phyloP scores from a whole-genome alignment of 2,113 vertebrate genomes.

The Amblyopsis rosae region DNA sequence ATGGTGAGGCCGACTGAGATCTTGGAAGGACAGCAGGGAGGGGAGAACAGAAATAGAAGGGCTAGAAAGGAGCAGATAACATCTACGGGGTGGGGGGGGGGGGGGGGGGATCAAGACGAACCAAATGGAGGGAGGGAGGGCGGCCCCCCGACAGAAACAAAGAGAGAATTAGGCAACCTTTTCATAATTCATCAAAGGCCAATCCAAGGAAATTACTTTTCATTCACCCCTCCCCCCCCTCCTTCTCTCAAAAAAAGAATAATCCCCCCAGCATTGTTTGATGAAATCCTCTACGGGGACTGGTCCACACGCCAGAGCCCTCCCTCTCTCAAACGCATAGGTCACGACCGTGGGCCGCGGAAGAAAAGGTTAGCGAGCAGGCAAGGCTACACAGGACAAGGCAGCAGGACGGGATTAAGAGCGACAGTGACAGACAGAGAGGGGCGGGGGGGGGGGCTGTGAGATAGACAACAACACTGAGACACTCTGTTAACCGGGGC shows the following conservation, averaged over 20 bases:
- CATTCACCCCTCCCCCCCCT: not conserved
- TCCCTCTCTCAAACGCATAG: constrained; percentile 47
- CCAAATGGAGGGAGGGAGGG: constrained; percentile 19
- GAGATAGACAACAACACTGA: constrained; percentile 48
- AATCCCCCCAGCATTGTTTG: constrained; percentile 15
- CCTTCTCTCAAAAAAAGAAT: not conserved
- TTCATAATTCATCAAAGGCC: constrained; percentile 55
- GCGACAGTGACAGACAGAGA: constrained; percentile 18
- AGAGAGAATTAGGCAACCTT: constrained; percentile 49
- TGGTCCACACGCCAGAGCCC: constrained; percentile 19
- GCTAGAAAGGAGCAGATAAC: constrained; percentile 17
- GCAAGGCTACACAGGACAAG: constrained; percentile 23
- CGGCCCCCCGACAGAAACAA: not conserved
- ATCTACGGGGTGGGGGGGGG: constrained; percentile 13
- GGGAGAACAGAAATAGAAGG: not conserved
- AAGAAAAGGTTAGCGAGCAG: constrained; percentile 9
- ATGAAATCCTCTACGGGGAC: constrained; percentile 28
- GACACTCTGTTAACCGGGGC: constrained; percentile 68
- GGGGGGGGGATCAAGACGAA: constrained; percentile 15
- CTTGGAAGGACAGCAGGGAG: not conserved
- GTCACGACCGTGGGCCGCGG: constrained; percentile 9
- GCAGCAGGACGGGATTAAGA: constrained; percentile 28
- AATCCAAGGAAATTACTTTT: constrained; percentile 32
- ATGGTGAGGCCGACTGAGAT: constrained; percentile 46
- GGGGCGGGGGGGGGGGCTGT: constrained; percentile 25